A percentile compares a stretch with the other conserved stretches of the same genome.
These are phyloP conservation scores for Rousettus leschenaultii DNA, from an alignment of 2,113 vertebrate species.

Conservation along the genomic window DNA sequence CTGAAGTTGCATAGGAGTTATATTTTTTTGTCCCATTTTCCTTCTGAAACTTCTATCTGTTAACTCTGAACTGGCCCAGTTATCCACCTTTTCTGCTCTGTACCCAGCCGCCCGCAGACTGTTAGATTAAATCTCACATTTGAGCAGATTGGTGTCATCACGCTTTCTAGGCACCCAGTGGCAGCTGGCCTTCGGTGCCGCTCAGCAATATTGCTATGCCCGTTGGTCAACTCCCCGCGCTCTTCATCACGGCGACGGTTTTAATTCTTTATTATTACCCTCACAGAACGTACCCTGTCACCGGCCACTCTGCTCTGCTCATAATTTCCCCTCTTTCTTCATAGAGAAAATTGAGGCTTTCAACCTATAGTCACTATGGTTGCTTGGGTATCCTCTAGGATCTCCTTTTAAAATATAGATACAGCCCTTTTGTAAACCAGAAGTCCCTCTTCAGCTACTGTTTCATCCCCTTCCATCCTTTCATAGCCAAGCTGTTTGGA, in stretches of 20 bases:
- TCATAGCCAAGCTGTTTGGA: conserved; percentile 17
- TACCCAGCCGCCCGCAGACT: not conserved
- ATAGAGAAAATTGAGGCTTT: conserved; percentile 34
- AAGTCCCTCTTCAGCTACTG: not conserved
- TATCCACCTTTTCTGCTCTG: not conserved
- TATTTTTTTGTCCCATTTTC: not conserved
- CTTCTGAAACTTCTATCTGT: not conserved
- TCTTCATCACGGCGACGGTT: not conserved
- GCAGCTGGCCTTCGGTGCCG: fast-evolving
- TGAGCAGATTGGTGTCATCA: conserved; percentile 32
- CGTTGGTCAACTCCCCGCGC: not conserved
- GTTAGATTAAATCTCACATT: conserved; percentile 33
- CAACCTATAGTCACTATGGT: not conserved
- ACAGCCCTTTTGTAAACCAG: not conserved
- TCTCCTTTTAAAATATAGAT: not conserved
- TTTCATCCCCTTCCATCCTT: not conserved
- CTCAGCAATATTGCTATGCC: fast-evolving
- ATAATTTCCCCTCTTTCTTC: not conserved
- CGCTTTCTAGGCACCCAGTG: not conserved
- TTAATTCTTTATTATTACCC: not conserved
- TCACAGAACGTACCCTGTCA: not conserved
- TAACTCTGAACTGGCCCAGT: not conserved
- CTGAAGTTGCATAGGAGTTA: not conserved
- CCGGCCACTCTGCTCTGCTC: not conserved
- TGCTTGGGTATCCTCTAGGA: not conserved